Evolutionary conservation across 1,140 invertebrate species (phyloP).

Genomic region (Pseudomyrmex concolor): DNA sequence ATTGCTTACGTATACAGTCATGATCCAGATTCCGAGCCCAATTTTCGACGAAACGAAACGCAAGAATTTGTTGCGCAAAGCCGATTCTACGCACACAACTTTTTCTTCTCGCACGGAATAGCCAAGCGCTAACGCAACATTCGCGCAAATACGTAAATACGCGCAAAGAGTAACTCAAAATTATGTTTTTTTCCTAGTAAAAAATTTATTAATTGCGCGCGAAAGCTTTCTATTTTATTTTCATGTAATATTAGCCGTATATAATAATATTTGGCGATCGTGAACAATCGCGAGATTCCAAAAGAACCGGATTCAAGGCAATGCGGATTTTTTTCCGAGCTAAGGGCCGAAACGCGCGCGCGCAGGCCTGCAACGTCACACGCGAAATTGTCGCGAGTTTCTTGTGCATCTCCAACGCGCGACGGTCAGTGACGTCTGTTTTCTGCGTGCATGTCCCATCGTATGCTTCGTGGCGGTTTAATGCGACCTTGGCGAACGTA

Average conservation of each 20-base stretch:
- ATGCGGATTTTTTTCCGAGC: constrained; percentile 43
- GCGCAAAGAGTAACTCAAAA: not conserved
- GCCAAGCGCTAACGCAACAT: no score
- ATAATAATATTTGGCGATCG: constrained; percentile 3
- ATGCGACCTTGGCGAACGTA: constrained; percentile 63
- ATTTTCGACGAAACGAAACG: no score
- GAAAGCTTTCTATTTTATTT: not conserved
- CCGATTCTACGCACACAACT: no score
- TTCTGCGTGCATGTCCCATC: constrained; percentile 9
- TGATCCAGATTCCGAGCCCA: no score
- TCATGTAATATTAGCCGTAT: not conserved
- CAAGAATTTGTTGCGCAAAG: no score
- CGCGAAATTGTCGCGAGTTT: constrained; percentile 70
- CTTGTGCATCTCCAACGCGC: constrained; percentile 47
- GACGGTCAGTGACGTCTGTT: constrained; percentile 72
- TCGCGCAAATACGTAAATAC: not conserved
- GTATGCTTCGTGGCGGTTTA: constrained; percentile 48
- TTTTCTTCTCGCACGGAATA: no score
- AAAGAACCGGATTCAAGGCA: constrained; percentile 54
- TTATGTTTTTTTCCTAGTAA: not conserved
- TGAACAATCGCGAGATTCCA: constrained; percentile 26
- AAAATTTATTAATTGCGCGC: no score
- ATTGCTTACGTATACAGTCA: no score
- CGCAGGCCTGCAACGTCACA: constrained; percentile 36
- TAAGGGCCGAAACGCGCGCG: constrained; percentile 53